phyloP scores from a whole-genome alignment of 2,797 vertebrate genomes.

The Aeoliscus strigatus region DNA sequence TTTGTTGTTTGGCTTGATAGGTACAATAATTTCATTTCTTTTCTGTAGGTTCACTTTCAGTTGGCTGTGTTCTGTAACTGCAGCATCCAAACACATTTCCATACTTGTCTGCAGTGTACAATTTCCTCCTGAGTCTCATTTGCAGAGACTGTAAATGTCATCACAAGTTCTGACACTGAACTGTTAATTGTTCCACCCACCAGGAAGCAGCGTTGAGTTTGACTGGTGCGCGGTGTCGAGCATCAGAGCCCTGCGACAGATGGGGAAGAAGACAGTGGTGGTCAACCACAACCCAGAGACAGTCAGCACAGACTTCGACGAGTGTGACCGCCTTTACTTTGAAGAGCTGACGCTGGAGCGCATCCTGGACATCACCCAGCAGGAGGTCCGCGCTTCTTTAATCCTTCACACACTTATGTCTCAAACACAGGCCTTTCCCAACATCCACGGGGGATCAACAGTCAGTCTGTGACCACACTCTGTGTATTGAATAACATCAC shows the following conservation, averaged over 20 bases:
- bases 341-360: constrained; percentile 94
- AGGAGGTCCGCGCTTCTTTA: constrained; percentile 87
- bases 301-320: constrained; percentile 95
- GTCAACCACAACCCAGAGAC: constrained; percentile 97
- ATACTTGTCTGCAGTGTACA: no score
- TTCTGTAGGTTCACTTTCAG: no score
- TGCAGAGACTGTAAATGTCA: background rate
- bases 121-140: background rate
- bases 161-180: background rate
- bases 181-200: constrained; percentile 1
- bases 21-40: no score
- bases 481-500: background rate
- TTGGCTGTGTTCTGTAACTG: no score
- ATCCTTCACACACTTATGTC: no score
- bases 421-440: no score
- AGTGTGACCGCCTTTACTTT: constrained; percentile 95
- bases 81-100: background rate
- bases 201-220: constrained; percentile 96
- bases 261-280: constrained; percentile 87
- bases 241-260: constrained; percentile 85
- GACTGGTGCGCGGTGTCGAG: constrained; percentile 97
- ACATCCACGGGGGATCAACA: background rate
- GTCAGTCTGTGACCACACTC: background rate
- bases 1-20: background rate
- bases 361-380: constrained; percentile 90